Base-by-base conservation (phyloP, 2,113 vertebrate genomes). In the Otis tarda region DNA sequence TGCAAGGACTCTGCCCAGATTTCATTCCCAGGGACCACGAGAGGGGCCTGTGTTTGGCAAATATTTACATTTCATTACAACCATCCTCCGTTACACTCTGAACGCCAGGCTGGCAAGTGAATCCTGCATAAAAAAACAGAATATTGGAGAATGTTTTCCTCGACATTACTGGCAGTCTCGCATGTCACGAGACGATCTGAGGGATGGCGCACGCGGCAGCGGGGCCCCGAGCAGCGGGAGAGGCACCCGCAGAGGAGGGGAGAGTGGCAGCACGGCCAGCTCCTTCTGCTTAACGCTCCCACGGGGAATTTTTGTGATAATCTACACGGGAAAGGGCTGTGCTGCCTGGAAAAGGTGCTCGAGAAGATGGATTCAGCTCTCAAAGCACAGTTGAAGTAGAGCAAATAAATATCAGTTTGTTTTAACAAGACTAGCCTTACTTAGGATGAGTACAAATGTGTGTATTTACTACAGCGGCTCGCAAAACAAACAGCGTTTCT, bases 111-210 rank as follows among this genome's bases (percentile, higher is more conserved):
- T 39, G 69, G 64, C 50, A 49, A 64, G n/a, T 3, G 20, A 56
- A 18, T 25, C 11, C 75, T 23, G 27, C 39, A 24, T 30, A 27
- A 31, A 45, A 45, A 4, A 23, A 0, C 57, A 30, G 41, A 50
- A 35, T 59, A n/a, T 4, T 24, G 56, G 56, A 7, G 45, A 88
- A 33, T 8, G 22, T 21, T 69, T 37, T 10, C 35, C 39, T 39
- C 33, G 8, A 1, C 1, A 2, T n/a, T 55, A 22, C 6, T 33
- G 45, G 19, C 3, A 47, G 53, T 8, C 27, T 14, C 6, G 22
- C 18, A 6, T 3, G 30, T 8, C 41, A 39, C 0, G 37, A 43
- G 37, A 12, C 5, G n/a, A 14, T 35, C 23, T 24, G 45, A 21
- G 53, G 73, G 8, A 7, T 19, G 35, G 9, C 4, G 24, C 8